Evolutionary conservation across 1,140 invertebrate genomes (phyloP).

Genomic region (Brachionus sp.): DNA sequence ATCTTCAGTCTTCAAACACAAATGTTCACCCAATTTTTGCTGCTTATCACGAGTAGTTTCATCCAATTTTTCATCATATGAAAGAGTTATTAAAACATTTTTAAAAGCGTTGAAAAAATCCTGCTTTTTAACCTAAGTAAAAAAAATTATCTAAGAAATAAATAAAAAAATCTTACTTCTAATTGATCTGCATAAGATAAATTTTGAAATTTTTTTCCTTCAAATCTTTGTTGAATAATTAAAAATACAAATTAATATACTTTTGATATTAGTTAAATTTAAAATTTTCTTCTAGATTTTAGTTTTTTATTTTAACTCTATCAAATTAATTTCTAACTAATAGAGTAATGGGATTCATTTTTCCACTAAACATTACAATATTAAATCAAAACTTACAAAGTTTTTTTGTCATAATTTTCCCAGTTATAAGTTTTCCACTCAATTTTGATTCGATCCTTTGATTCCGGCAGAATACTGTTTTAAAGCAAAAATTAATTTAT

Average conservation of each 20-base stretch:
- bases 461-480: not conserved
- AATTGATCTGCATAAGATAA: not conserved
- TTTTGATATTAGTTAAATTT: not conserved
- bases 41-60: not conserved
- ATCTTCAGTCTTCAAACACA: not conserved
- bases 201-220: not conserved
- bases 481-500: not conserved
- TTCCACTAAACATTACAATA: no score
- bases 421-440: slow-evolving; percentile 18
- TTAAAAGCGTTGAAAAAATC: slow-evolving; percentile 24
- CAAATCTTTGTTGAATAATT: not conserved
- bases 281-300: not conserved
- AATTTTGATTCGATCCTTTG: not conserved
- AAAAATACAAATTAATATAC: not conserved
- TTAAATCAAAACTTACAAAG: not conserved
- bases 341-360: no score
- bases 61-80: slow-evolving; percentile 40
- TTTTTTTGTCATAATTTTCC: not conserved
- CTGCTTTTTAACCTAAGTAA: slow-evolving; percentile 11
- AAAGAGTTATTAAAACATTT: slow-evolving; percentile 36
- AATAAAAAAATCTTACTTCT: not conserved
- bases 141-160: not conserved
- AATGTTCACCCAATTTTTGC: not conserved
- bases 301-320: not conserved
- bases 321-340: no score